phyloP scores from a whole-genome alignment of 2,888 invertebrate genomes.

The Agrilus mali region DNA sequence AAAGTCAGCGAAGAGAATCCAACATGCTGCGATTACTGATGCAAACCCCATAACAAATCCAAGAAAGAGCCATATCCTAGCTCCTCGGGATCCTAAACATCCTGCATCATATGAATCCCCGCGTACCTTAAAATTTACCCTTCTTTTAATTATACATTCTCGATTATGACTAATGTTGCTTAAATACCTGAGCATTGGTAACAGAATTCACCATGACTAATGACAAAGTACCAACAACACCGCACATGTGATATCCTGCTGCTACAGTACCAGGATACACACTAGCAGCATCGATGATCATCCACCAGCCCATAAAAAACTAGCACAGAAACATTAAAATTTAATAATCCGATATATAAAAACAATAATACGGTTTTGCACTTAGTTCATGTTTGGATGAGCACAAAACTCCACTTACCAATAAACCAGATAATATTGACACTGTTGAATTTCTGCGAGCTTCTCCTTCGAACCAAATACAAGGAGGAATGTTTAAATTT shows the following conservation, averaged over 20 bases:
- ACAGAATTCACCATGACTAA: slow-evolving; percentile 96
- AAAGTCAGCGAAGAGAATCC: slow-evolving; percentile 89
- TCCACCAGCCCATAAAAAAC: slow-evolving; percentile 98
- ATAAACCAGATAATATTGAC: slow-evolving; percentile 70
- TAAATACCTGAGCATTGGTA: slow-evolving; percentile 72
- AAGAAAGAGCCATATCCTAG: slow-evolving; percentile 87
- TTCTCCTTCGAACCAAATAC: slow-evolving; percentile 76
- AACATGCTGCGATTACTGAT: slow-evolving; percentile 87
- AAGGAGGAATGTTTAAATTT: slow-evolving; percentile 59
- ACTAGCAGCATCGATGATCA: slow-evolving; percentile 87
- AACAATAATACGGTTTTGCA: not conserved
- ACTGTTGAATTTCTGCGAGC: slow-evolving; percentile 78
- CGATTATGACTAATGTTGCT: not conserved
- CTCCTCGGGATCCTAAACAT: slow-evolving; percentile 75
- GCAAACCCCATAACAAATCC: slow-evolving; percentile 97
- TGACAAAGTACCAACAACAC: slow-evolving; percentile 87
- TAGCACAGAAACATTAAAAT: slow-evolving; percentile 28
- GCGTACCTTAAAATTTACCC: slow-evolving; percentile 39
- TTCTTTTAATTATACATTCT: not conserved
- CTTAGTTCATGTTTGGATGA: not conserved
- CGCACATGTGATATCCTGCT: slow-evolving; percentile 79
- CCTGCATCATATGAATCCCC: slow-evolving; percentile 76
- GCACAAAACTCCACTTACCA: slow-evolving; percentile 47
- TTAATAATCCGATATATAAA: slow-evolving; percentile 6
- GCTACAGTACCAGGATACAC: slow-evolving; percentile 64